Base-by-base conservation (phyloP, 1,140 invertebrate species). In the Nasonia longicornis region DNA sequence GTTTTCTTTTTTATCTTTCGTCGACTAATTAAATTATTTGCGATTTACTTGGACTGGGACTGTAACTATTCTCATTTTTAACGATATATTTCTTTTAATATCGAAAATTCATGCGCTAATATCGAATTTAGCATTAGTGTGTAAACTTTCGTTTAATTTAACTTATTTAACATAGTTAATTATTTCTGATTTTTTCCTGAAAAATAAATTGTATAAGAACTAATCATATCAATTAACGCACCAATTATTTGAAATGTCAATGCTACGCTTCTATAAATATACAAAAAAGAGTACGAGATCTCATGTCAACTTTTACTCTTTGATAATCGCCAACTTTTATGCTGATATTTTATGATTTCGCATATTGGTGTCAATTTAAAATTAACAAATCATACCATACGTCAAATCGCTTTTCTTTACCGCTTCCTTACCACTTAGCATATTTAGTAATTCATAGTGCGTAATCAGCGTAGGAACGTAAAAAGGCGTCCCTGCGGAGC, bases 371-470 rank as follows among this genome's bases (percentile, higher is more conserved):
- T 70, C 35, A 16, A 76, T 73, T 58, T 58, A 6, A 58, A 20
- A 14, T 58, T 67, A 66, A 77, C 52, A 64, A 11, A 45, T 76
- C 4, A 52, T 79, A 45, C 20, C 26, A 77, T n/a, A 66, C 22
- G 38, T 72, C 2, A 72, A 76, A 58, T 71, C 45, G 26, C 45
- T 71, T 77, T 52, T 77, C 12, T 73, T 77, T 45, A 70, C 58
- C 14, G 66, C 45, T 22, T 77, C 7, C 67, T 77, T 45, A 70
- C 67, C 14, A 73, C 45, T 22, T 77, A 81, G 22, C 48, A 38
- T 79, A 81, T 66, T 81, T 71, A 81, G 67, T 81, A 71, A 81
- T 83, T 77, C 81, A 75, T 63, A 81, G 83, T 82, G 80, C 80
- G 77, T 82, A 76, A 66, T 67, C 42, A 80, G 73, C 80, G 48